Evolutionary conservation across 92 coral and sea anemone genomes (phyloP), one percentile per base, ranked within the genome.

Genomic region (Umimayanthus kanabou): DNA sequence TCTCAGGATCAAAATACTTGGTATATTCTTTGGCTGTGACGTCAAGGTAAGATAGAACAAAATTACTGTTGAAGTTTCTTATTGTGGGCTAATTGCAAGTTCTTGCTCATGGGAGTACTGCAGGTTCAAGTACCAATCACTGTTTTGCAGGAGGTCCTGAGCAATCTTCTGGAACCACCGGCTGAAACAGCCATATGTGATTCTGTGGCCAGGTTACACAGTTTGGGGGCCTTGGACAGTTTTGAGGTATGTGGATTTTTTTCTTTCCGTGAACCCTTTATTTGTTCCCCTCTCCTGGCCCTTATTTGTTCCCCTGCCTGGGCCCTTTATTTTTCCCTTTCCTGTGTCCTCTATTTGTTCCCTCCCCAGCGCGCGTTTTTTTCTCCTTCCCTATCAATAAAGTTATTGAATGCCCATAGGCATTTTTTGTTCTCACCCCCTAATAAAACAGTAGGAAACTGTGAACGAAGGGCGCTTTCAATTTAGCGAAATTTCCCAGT

Each of bases 191-290:
- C 98, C 11, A 85, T 95, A 67, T 61, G n/a, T 6, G 98, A 95
- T 78, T 85, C 98, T 23, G 81, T 95, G 64, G 90, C 85, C 28
- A 78, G 98, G 77, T 85, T 95, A 72, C 98, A 95, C 72, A 93
- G 90, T 81, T 88, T 95, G 81, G 98, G 98, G 37, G 98, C 98
- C 23, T 90, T 95, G 64, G 98, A 95, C 87, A 74, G 89, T 40
- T 82, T 72, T 23, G 98, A 95, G 96, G 98, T 94, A 80, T 0
- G 81, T 77, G 64, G 30, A 47, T 13, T 25, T 25, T 7, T 57
- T 4, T 26, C 42, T 18, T 20, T 13, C 23, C 80, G 23, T 81
- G 10, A 37, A 45, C 53, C 49, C 0, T 53, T 53, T 14, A 13
- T 53, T 13, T 53, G 4, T 13, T 14, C 4, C 20, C 18, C 16